These are phyloP conservation scores for Beroe forskalii DNA, from an alignment of 37 sponge, comb jelly and placozoan species.

Conservation along the genomic window DNA sequence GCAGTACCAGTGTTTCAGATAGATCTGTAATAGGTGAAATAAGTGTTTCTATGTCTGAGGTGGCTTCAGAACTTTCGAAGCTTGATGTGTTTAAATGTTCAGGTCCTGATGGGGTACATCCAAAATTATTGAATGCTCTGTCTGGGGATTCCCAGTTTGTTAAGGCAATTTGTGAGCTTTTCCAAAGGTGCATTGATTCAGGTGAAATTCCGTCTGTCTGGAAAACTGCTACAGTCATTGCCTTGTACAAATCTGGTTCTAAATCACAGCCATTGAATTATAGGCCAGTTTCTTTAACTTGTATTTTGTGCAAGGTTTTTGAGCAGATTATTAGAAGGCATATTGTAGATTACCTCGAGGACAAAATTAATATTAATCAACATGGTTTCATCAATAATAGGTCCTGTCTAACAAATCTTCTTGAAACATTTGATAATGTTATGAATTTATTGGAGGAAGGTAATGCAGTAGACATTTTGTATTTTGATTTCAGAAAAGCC, in stretches of 20 bases:
- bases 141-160: not conserved
- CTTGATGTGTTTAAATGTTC: not conserved
- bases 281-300: slow-evolving; percentile 15
- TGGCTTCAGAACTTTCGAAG: not conserved
- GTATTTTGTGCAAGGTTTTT: not conserved
- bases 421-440: not conserved
- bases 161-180: not conserved
- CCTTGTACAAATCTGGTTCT: not conserved
- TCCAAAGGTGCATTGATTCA: not conserved
- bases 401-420: not conserved
- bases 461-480: not conserved
- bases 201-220: not conserved
- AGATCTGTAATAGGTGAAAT: not conserved
- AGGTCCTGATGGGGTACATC: not conserved
- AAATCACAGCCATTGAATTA: slow-evolving; percentile 3
- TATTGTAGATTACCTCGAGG: not conserved
- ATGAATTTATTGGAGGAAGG: not conserved
- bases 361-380: not conserved
- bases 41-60: not conserved
- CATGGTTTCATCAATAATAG: not conserved
- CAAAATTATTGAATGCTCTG: not conserved
- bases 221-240: not conserved
- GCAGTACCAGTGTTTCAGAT: not conserved
- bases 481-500: not conserved
- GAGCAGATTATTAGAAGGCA: not conserved